Base-by-base conservation (phyloP, 2,113 vertebrate genomes). In the Phycodurus eques region DNA sequence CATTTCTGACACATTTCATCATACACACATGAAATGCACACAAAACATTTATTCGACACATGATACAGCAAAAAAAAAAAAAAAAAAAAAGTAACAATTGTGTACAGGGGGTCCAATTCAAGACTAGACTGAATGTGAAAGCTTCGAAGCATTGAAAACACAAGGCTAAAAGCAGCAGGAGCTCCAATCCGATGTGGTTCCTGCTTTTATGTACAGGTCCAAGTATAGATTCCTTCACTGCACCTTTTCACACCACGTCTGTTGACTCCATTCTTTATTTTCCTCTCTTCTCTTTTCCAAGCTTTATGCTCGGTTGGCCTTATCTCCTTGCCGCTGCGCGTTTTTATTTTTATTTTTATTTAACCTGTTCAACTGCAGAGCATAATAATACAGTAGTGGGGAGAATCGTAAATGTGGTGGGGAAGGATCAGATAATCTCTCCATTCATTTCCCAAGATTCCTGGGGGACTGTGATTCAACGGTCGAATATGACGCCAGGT, bases 381-480 rank as follows among this genome's bases (percentile, higher is more conserved):
- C 74, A 74, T 73, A 68, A 68, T 43, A 31, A 67, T 31, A n/a
- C 8, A 33, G 59, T n/a, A 35, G 57, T 1, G 14, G 6, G 14
- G 33, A 11, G 33, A 4, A 17, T 20, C 9, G 19, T 49, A 67
- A 44, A 49, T 12, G 20, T 14, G 49, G 53, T 49, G 44, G n/a
- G 14, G 8, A 19, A 51, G 47, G 4, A 31, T 84, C 76, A 81
- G 77, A 68, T 80, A 70, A 59, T 46, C 68, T 75, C 70, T 49
- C 22, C 79, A 81, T 87, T 68, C 22, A 72, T 83, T 83, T 85
- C 72, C 78, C 72, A 74, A 69, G 60, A 80, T 80, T 85, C 85
- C 84, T 75, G 68, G 74, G 84, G 75, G 77, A 66, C 56, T 79
- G 68, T 74, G 80, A 85, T 87, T 81, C 80, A 78, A 74, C 81